Percentiles rank a stretch among this genome's conserved stretches.
phyloP scores from a whole-genome alignment of 2,797 vertebrate species.

The Ctenochaetus hawaiiensis region DNA sequence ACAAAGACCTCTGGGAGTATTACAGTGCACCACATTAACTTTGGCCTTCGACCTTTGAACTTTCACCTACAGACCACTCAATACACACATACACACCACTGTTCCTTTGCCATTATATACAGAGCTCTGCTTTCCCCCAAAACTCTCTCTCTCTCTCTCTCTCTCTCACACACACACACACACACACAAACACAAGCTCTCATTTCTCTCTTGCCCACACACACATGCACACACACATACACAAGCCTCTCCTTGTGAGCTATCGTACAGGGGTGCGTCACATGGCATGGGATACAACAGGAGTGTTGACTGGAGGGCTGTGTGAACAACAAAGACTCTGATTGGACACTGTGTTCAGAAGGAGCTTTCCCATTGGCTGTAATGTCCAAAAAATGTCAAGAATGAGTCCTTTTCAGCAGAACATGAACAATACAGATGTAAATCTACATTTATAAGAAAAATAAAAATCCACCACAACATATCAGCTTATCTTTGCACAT shows the following conservation, averaged over 20 bases:
- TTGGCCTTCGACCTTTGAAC: slow-evolving; percentile 80
- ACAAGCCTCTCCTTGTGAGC: slow-evolving; percentile 52
- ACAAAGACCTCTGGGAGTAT: slow-evolving; percentile 81
- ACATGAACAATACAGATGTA: slow-evolving; percentile 76
- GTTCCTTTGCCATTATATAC: slow-evolving; percentile 66
- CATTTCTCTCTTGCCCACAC: slow-evolving; percentile 26
- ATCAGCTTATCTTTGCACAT: slow-evolving; percentile 88
- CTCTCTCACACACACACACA: slow-evolving; percentile 14
- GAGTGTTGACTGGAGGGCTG: slow-evolving; percentile 52
- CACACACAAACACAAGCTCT: slow-evolving; percentile 34
- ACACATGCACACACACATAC: slow-evolving; percentile 28
- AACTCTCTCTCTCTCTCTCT: slow-evolving; percentile 5
- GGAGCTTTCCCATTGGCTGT: slow-evolving; percentile 44
- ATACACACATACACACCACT: slow-evolving; percentile 42
- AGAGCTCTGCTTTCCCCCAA: slow-evolving; percentile 68
- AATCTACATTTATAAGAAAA: slow-evolving; percentile 82
- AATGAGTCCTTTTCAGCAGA: slow-evolving; percentile 72
- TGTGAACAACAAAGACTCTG: slow-evolving; percentile 59
- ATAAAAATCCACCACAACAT: slow-evolving; percentile 81
- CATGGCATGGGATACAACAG: slow-evolving; percentile 66
- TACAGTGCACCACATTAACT: slow-evolving; percentile 86
- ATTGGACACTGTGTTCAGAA: slow-evolving; percentile 62
- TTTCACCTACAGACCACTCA: slow-evolving; percentile 60
- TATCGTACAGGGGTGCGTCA: slow-evolving; percentile 61
- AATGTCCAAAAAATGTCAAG: slow-evolving; percentile 52